Percentiles rank a stretch among this genome's conserved stretches.
These are phyloP conservation scores for Lasiurus borealis DNA, from an alignment of 2,113 vertebrate genomes.

Conservation along the genomic window DNA sequence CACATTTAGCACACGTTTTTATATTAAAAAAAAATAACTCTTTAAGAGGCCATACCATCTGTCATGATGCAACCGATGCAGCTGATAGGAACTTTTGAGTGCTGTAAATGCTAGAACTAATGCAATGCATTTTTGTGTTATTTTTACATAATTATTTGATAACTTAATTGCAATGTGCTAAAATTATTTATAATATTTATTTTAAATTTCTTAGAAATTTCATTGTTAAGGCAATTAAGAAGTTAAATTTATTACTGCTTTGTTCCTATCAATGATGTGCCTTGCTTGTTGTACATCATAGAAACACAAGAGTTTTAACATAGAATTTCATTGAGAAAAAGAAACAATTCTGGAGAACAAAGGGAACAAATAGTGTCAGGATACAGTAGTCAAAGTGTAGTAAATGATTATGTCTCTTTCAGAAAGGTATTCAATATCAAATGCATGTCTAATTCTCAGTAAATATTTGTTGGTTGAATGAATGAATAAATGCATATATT, in stretches of 20 bases:
- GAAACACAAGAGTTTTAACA: background rate
- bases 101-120: background rate
- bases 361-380: background rate
- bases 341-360: background rate
- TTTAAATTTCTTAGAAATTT: background rate
- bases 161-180: background rate
- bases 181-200: background rate
- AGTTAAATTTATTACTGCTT: background rate
- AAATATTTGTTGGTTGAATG: background rate
- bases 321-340: background rate
- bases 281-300: background rate
- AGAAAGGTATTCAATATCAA: background rate
- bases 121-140: background rate
- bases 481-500: background rate
- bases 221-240: background rate
- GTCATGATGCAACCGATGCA: background rate
- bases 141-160: constrained; percentile 39
- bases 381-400: background rate
- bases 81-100: background rate
- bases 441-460: background rate
- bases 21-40: background rate
- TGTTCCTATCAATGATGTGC: background rate
- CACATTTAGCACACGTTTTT: constrained; percentile 57
- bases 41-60: constrained; percentile 57
- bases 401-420: background rate